Base-by-base conservation (phyloP, 2,888 invertebrate species). In the Agapetus fuscipes region DNA sequence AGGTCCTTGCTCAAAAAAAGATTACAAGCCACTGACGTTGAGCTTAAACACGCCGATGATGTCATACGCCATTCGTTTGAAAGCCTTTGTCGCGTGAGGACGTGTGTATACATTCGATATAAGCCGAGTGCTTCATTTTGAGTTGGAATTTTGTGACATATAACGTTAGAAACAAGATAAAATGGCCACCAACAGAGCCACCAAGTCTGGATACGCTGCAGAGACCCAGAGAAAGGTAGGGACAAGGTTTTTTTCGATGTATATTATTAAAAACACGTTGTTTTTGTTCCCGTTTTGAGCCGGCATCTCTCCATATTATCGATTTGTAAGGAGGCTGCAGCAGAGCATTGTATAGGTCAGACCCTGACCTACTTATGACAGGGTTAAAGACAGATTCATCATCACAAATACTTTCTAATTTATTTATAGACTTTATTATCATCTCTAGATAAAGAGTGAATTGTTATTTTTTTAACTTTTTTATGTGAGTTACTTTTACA, bases 151-250 rank as follows among this genome's bases (percentile, higher is more conserved):
- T n/a, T n/a, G n/a, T n/a, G n/a, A n/a, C n/a, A 10, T 49, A 56
- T 9, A 20, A 20, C 4, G 9, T 20, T 20, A 6, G 20, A 20
- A 28, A 5, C 5, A 28, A 7, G 4, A 12, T n/a, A 41, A 40
- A 41, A 87, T 87, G 86, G 84, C 86, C 53, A 78, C 72, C 64
- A 80, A 84, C 72, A 72, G 90, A 62, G 89, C 89, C 53, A 72
- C 87, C 44, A 89, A 89, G 65, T 87, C 88, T 57, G 94, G 94
- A 79, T 89, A 93, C 72, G 94, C 93, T 53, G 91, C 93, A 42
- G 94, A 94, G 64, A 90, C 93, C 37, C 93, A 94, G 67, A 78
- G 86, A 61, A 94, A 93, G 82, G 94, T 94, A 34, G 35, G 34
- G 6, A 10, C 20, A 20, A 4, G 5, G 20, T 6, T 6, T 20